A percentile compares a stretch with the other conserved stretches of the same genome.
These are phyloP conservation scores for Siniperca obscura DNA, from an alignment of 2,797 vertebrate genomes.

Conservation along the genomic window DNA sequence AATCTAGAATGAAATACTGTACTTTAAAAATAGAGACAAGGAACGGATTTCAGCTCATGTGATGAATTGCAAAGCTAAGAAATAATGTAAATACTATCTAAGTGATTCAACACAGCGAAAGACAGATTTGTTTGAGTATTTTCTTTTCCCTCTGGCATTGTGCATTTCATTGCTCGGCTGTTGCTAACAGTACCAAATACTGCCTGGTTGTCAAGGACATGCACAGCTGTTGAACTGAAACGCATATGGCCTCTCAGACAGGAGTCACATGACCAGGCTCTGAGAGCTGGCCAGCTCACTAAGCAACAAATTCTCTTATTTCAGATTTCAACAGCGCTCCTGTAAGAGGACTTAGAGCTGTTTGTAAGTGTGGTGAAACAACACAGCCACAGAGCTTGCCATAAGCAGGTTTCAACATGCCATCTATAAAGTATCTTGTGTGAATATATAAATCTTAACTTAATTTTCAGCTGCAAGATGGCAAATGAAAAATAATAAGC, in stretches of 20 bases:
- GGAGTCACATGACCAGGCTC: constrained; percentile 75
- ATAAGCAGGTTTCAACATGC: constrained; percentile 27
- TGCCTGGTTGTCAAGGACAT: constrained; percentile 78
- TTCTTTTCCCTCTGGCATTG: constrained; percentile 21
- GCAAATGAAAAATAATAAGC: background rate
- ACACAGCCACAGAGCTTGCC: background rate
- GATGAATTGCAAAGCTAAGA: constrained; percentile 10
- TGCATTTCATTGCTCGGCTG: constrained; percentile 62
- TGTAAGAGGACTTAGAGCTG: constrained; percentile 49
- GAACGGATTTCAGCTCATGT: background rate
- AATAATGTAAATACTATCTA: constrained; percentile 25
- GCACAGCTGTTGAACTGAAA: constrained; percentile 80
- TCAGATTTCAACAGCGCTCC: constrained; percentile 76
- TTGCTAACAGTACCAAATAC: constrained; percentile 74
- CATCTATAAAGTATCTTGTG: background rate
- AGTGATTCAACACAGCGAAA: constrained; percentile 13
- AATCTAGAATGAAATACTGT: constrained; percentile 1
- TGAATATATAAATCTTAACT: background rate
- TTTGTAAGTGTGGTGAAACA: constrained; percentile 54
- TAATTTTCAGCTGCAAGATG: background rate
- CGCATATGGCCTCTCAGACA: constrained; percentile 68
- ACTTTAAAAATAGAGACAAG: constrained; percentile 25
- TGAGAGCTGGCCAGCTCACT: constrained; percentile 64
- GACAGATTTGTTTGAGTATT: constrained; percentile 30
- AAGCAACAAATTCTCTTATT: constrained; percentile 78